These are phyloP conservation scores for Calcarius lapponicus DNA, from an alignment of 2,797 vertebrate genomes.

Conservation along the genomic window DNA sequence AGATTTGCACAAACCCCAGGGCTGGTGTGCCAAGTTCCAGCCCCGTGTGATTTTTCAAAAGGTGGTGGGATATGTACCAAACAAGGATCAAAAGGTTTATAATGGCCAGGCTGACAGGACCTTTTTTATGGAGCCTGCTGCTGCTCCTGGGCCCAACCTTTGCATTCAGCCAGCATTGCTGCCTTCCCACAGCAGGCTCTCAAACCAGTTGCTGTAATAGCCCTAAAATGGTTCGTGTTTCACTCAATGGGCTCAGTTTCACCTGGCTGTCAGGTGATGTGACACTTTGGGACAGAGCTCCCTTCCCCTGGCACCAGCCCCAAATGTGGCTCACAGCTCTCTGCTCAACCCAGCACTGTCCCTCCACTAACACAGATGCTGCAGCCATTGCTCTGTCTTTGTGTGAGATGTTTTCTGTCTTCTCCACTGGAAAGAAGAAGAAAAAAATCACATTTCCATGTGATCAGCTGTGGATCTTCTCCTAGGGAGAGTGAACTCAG, in stretches of 20 bases:
- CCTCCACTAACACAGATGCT: neutral
- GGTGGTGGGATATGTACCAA: neutral
- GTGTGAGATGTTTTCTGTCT: neutral
- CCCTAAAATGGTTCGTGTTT: neutral
- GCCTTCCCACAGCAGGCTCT: neutral
- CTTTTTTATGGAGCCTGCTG: neutral
- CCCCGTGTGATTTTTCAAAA: rapidly evolving
- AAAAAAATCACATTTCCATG: rapidly evolving
- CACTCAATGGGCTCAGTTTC: rapidly evolving
- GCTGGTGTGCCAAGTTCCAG: neutral
- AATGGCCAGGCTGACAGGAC: neutral
- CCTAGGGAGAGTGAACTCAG: neutral
- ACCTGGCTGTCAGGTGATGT: neutral
- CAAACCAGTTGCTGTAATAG: neutral
- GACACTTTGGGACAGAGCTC: neutral
- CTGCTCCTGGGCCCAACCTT: neutral
- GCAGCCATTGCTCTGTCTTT: neutral
- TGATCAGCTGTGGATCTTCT: neutral
- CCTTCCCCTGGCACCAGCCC: neutral
- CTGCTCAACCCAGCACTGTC: neutral
- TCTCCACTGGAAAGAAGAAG: neutral
- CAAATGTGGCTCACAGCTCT: neutral
- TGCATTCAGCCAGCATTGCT: neutral
- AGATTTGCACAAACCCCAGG: neutral
- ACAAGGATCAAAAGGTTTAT: neutral